Conservation (phyloP, 2,797 vertebrate genomes). For the Benthosema pterotum region DNA sequence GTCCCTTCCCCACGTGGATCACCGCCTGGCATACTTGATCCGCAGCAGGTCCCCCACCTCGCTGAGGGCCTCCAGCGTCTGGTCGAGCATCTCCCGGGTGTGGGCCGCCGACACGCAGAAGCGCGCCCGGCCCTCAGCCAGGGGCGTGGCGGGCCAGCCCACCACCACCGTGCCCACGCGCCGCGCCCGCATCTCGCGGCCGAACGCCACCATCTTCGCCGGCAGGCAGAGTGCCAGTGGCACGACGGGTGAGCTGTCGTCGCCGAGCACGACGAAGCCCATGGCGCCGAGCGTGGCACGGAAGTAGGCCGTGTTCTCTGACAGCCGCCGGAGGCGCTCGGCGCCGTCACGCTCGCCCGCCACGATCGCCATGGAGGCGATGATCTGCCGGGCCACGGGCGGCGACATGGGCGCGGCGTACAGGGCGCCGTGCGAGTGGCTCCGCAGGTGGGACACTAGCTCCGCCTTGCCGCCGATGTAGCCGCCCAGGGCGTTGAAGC, state of each 20-base stretch:
- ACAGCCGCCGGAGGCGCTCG: slow-evolving; percentile 87
- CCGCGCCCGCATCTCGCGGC: slow-evolving; percentile 94
- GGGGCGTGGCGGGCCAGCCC: slow-evolving; percentile 95
- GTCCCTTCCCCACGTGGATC: too few relatives aligned
- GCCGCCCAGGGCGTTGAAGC: slow-evolving; percentile 90
- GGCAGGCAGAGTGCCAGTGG: slow-evolving; percentile 99
- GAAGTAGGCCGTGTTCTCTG: slow-evolving; percentile 93
- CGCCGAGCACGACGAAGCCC: slow-evolving; percentile 98
- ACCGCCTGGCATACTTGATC: slow-evolving; percentile 86
- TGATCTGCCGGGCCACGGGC: slow-evolving; percentile 88
- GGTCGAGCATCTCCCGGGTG: slow-evolving; percentile 92
- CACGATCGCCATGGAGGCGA: slow-evolving; percentile 95
- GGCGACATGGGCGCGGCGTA: slow-evolving; percentile 93
- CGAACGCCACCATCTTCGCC: slow-evolving; percentile 96
- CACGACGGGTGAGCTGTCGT: slow-evolving; percentile 93
- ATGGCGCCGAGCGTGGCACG: slow-evolving; percentile 88
- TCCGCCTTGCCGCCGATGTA: slow-evolving; percentile 93
- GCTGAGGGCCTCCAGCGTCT: slow-evolving; percentile 89
- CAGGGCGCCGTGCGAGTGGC: slow-evolving; percentile 88
- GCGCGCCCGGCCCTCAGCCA: slow-evolving; percentile 95
- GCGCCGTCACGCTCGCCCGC: slow-evolving; percentile 91
- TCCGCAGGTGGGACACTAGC: slow-evolving; percentile 89
- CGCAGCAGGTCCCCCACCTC: slow-evolving; percentile 92
- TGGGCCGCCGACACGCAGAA: slow-evolving; percentile 95
- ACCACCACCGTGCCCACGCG: slow-evolving; percentile 95